Conservation (phyloP, 2,888 invertebrate species). For the Aphidius colemani region DNA sequence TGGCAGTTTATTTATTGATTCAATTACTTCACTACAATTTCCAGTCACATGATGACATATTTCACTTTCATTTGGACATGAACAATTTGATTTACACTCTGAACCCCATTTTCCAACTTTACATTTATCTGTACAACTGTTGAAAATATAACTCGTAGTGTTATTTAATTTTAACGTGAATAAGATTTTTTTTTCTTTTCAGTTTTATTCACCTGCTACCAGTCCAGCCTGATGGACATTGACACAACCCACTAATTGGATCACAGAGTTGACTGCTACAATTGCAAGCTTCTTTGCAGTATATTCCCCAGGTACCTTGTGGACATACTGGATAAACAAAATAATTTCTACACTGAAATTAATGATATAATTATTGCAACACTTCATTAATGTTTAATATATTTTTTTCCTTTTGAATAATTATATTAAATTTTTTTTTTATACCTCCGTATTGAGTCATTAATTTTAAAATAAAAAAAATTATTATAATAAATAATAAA, state of each 20-base stretch:
- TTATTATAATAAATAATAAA: too few species aligned
- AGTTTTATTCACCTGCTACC: constrained; percentile 68
- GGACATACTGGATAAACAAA: constrained; percentile 67
- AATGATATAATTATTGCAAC: too few species aligned
- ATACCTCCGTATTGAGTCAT: too few species aligned
- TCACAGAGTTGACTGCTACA: constrained; percentile 71
- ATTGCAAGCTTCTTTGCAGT: constrained; percentile 71
- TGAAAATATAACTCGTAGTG: neutral
- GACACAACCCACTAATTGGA: constrained; percentile 68
- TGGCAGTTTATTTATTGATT: constrained; percentile 25
- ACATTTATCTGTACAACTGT: constrained; percentile 62
- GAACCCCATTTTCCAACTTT: constrained; percentile 74
- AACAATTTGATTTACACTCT: constrained; percentile 71
- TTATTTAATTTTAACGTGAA: neutral
- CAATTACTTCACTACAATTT: constrained; percentile 59
- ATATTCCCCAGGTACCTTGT: constrained; percentile 73
- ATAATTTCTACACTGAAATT: too few species aligned
- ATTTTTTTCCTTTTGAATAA: too few species aligned
- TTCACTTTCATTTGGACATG: constrained; percentile 61
- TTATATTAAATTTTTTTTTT: too few species aligned
- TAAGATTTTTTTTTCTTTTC: constrained; percentile 36
- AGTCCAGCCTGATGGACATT: constrained; percentile 71
- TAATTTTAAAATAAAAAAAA: too few species aligned
- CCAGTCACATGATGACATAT: constrained; percentile 69
- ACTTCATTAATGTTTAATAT: too few species aligned